Conservation (phyloP, 2,113 vertebrate species). For the Penelope pileata region DNA sequence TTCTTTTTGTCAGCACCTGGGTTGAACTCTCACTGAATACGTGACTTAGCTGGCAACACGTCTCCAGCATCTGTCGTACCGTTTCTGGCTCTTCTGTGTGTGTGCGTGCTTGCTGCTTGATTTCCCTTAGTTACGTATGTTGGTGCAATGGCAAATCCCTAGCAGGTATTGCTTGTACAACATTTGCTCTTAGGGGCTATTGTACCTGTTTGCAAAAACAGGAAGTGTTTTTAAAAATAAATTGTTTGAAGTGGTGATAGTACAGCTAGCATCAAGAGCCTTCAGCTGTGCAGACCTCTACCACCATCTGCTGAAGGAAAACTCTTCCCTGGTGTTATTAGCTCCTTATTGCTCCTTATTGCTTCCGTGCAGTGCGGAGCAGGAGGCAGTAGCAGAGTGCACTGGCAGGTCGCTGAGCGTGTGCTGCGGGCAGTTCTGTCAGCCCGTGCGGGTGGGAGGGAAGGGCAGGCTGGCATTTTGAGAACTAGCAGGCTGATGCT, state of each 20-base stretch:
- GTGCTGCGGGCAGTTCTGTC: not conserved
- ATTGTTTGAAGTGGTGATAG: not conserved
- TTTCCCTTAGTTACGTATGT: not conserved
- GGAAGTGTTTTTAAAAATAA: not conserved
- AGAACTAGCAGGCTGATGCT: not conserved
- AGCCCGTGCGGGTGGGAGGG: not conserved
- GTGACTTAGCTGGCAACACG: not conserved
- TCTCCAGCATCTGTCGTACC: not conserved
- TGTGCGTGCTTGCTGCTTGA: accelerated
- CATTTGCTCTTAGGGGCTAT: not conserved
- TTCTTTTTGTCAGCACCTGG: not conserved
- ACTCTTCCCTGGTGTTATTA: not conserved
- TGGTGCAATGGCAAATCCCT: not conserved
- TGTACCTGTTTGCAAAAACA: not conserved
- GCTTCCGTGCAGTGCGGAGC: not conserved
- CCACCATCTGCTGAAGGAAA: not conserved
- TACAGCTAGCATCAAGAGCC: not conserved
- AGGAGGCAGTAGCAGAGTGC: accelerated
- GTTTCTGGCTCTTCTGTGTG: not conserved
- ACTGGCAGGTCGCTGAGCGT: not conserved
- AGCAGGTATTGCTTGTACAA: not conserved
- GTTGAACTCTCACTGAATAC: not conserved
- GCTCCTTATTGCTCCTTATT: not conserved
- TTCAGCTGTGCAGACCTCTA: not conserved
- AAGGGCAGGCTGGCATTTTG: not conserved